Percentiles rank a stretch among this genome's conserved stretches.
Evolutionary conservation across 1,140 invertebrate genomes (phyloP).

Genomic region (Drosophila miranda): DNA sequence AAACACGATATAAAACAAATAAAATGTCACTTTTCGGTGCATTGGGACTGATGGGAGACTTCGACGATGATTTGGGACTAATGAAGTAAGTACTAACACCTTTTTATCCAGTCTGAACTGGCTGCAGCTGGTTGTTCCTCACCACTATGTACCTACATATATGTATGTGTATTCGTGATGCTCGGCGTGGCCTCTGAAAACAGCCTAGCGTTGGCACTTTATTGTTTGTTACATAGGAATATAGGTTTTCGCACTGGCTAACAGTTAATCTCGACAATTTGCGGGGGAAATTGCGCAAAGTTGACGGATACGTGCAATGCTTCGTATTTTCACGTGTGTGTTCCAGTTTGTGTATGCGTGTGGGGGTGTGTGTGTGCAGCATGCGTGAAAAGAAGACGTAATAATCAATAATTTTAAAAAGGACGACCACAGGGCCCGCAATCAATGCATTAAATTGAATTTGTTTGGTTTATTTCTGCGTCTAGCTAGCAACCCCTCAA

Average conservation of each 20-base stretch:
- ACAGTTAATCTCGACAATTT: neutral
- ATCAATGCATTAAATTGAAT: slow-evolving; percentile 13
- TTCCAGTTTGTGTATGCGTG: neutral
- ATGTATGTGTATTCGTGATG: slow-evolving; percentile 8
- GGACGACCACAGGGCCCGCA: slow-evolving; percentile 10
- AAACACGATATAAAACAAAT: slow-evolving; percentile 19
- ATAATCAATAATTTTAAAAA: slow-evolving; percentile 51
- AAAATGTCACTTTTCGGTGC: slow-evolving; percentile 88
- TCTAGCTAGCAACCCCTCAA: too few species aligned
- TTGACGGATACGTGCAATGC: neutral
- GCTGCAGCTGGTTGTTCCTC: neutral
- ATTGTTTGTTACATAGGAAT: neutral
- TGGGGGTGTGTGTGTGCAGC: slow-evolving; percentile 41
- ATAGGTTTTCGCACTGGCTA: neutral
- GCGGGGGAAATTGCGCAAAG: too few species aligned
- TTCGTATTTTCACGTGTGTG: slow-evolving; percentile 5
- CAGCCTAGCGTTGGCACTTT: neutral
- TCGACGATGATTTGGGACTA: slow-evolving; percentile 89
- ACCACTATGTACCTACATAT: slow-evolving; percentile 6
- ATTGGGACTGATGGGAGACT: slow-evolving; percentile 88
- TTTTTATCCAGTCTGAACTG: neutral
- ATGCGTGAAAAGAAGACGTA: slow-evolving; percentile 48
- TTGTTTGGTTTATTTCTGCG: slow-evolving; percentile 14
- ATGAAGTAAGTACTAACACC: slow-evolving; percentile 87
- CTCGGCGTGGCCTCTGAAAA: neutral